phyloP scores from a whole-genome alignment of 2,888 invertebrate genomes.

The Prenolepis imparis region DNA sequence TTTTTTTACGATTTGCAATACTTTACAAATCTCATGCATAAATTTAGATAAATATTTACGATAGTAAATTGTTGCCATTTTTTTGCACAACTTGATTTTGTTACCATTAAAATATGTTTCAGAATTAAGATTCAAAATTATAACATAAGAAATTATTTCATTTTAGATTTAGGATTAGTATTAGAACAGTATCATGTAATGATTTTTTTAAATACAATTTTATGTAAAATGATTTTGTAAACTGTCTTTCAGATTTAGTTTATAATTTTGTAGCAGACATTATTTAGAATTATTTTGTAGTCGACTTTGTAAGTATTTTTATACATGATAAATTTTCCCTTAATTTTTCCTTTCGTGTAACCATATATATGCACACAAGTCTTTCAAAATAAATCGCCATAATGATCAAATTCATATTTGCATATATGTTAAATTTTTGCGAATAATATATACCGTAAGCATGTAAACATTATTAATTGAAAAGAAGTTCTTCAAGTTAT shows the following conservation, averaged over 20 bases:
- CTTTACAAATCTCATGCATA: neutral
- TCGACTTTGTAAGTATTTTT: slow-evolving; percentile 28
- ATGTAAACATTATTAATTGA: neutral
- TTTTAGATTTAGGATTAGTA: slow-evolving; percentile 19
- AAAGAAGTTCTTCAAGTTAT: neutral
- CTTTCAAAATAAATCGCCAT: slow-evolving; percentile 19
- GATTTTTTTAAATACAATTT: slow-evolving; percentile 3
- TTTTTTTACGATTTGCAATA: slow-evolving; percentile 7
- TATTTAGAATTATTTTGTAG: slow-evolving; percentile 9
- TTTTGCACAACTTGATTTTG: neutral
- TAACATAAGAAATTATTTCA: slow-evolving; percentile 8
- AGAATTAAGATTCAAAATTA: slow-evolving; percentile 18
- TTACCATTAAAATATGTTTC: slow-evolving; percentile 12
- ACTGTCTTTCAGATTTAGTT: neutral
- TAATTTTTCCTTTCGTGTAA: neutral
- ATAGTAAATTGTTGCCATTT: neutral
- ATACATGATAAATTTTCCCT: neutral
- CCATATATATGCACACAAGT: neutral
- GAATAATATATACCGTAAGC: neutral
- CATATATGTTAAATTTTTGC: neutral
- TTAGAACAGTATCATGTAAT: neutral
- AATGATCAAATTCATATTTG: neutral
- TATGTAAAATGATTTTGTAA: slow-evolving; percentile 8
- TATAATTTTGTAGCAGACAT: neutral
- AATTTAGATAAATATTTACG: neutral